Evolutionary conservation across 2,888 invertebrate species (phyloP), one percentile per base, ranked within the genome.

Genomic region (Epirrhoe alternata): DNA sequence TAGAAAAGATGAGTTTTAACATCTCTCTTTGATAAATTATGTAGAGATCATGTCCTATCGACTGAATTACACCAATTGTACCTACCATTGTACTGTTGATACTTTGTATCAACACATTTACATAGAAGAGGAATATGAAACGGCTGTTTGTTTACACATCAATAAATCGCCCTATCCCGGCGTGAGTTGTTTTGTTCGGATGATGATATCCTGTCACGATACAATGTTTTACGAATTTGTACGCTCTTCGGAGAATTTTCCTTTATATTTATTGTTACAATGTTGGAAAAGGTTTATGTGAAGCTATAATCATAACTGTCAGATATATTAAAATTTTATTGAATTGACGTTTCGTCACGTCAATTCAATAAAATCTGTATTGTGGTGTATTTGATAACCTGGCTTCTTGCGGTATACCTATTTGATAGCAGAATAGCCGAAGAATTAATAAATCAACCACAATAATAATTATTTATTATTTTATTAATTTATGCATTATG

Each of bases 31-130:
- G 24, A 66, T 61, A 51, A 54, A 66, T 62, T 62, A 58, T 62
- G 53, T 33, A 58, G 6, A 31, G 74, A 71, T 69, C 74, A 76
- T 68, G 75, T 73, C 61, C 61, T 74, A 77, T 74, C 73, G 72
- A 70, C 74, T 76, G 79, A 77, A 81, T 80, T 75, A 78, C 75
- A 70, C 66, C 70, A 75, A 75, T 76, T 79, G 75, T 76, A 74
- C n/a, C n/a, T n/a, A n/a, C n/a, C n/a, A n/a, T n/a, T n/a, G n/a
- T n/a, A n/a, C n/a, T n/a, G n/a, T 74, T 71, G 69, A 76, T 71
- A 71, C 70, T 60, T 35, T 30, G 59, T 56, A 64, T 68, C 53
- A 70, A 67, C 67, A 68, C 72, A 80, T 81, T 79, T 79, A 69
- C 74, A 79, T 79, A 66, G 57, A 70, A 80, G 66, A 77, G 74